Percentiles rank a stretch among this genome's conserved stretches.
phyloP scores from a whole-genome alignment of 2,113 vertebrate species.

The Lasiurus borealis region DNA sequence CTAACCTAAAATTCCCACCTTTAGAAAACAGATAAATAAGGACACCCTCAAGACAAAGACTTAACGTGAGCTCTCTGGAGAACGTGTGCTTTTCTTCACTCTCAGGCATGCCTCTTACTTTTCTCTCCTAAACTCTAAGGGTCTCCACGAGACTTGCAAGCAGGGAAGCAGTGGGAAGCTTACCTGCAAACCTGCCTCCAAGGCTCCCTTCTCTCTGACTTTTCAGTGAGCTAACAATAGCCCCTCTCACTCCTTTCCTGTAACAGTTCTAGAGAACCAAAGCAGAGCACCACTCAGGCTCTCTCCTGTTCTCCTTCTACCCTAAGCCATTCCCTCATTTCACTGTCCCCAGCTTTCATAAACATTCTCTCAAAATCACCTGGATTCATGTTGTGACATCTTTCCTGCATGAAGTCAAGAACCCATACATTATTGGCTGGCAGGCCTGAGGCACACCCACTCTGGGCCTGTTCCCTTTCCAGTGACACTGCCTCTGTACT shows the following conservation, averaged over 20 bases:
- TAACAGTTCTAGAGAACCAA: background rate
- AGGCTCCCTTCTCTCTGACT: too few species aligned
- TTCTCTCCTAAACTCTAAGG: background rate
- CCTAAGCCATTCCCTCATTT: too few species aligned
- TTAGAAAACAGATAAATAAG: background rate
- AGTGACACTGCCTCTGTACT: background rate
- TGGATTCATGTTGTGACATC: background rate
- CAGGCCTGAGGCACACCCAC: background rate
- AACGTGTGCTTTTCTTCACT: background rate
- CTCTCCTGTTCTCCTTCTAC: background rate
- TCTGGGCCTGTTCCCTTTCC: background rate
- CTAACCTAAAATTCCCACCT: background rate
- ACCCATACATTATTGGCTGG: background rate
- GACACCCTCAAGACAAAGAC: background rate
- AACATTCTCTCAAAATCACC: too few species aligned
- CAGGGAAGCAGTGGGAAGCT: background rate
- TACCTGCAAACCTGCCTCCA: background rate
- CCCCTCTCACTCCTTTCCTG: background rate
- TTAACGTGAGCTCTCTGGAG: background rate
- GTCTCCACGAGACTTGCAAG: background rate
- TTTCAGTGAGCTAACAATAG: too few species aligned
- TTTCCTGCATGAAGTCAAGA: background rate
- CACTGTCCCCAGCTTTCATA: background rate
- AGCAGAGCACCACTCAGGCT: background rate
- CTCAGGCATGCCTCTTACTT: background rate